Base-by-base conservation (phyloP, 2,113 vertebrate species). In the Nerophis lumbriciformis region DNA sequence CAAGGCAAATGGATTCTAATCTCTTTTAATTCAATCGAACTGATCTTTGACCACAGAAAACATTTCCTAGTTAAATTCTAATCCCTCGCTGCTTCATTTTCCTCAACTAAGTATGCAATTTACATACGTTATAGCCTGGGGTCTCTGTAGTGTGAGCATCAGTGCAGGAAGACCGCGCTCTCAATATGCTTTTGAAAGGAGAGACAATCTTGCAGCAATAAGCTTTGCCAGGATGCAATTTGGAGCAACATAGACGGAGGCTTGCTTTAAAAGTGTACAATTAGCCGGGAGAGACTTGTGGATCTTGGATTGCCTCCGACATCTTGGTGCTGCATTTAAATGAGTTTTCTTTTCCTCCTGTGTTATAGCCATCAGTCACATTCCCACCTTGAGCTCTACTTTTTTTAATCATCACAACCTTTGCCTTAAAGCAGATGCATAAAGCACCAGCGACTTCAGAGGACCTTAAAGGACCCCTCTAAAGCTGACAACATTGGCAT, bases 11-110 rank as follows among this genome's bases (percentile, higher is more conserved):
- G 78, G 78, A 83, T 80, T 87, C 75, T 83, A 84, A 85, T 88
- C 83, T 85, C 81, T 85, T 57, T 44, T 87, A 86, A 90, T 88
- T 87, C 77, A 86, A 87, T 88, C 85, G 63, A 77, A 75, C 75
- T 85, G 79, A 85, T 86, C 84, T 87, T 85, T 87, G 85, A 87
- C 83, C 83, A 80, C 66, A 75, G 74, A 81, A 83, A 77, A 77
- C 81, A 68, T 88, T 80, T 76, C 71, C 71, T 79, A 77, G 82
- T 86, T 83, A 81, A 82, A 84, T 65, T 63, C 64, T 79, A 87
- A 87, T 88, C 87, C 81, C 83, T 66, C 66, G 74, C 78, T 76
- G 75, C 79, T 72, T 76, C 73, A 78, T 78, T 80, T 82, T 75
- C 71, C 77, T 76, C 82, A 83, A 82, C 79, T 83, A 85, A 87